These are phyloP conservation scores for Desoria tigrina DNA, from an alignment of 2,888 invertebrate species.

Conservation along the genomic window DNA sequence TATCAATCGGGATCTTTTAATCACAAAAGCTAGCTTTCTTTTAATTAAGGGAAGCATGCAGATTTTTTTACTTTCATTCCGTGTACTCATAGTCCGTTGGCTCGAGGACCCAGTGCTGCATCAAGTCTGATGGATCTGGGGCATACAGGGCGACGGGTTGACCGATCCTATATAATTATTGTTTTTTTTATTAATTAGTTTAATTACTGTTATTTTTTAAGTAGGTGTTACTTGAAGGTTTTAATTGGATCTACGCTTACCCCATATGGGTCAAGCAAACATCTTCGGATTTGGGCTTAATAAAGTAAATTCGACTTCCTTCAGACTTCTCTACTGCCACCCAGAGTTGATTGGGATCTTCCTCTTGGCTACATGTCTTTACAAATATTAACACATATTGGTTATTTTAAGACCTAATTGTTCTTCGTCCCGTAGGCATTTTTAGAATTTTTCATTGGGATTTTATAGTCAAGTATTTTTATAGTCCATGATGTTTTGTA, in stretches of 20 bases:
- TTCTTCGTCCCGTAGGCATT: no score
- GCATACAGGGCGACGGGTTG: conserved; percentile 14
- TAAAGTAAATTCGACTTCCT: conserved; percentile 20
- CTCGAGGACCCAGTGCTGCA: conserved; percentile 19
- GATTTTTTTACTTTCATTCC: no score
- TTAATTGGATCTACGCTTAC: neutral
- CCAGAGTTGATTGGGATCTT: conserved; percentile 13
- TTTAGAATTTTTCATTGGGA: no score
- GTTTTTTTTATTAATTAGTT: no score
- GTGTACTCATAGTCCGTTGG: conserved; percentile 10
- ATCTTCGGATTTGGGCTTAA: conserved; percentile 18
- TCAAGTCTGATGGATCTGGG: conserved; percentile 15
- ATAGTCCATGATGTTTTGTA: no score
- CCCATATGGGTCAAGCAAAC: conserved; percentile 21
- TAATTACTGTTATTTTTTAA: no score
- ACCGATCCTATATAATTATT: conserved; percentile 6
- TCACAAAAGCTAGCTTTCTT: neutral
- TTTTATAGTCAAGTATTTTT: no score
- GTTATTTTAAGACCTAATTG: no score
- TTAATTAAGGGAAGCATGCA: neutral
- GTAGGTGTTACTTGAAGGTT: neutral
- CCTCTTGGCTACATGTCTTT: neutral
- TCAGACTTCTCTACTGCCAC: conserved; percentile 15
- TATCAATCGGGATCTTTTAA: neutral
- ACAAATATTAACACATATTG: no score